Conservation (phyloP, 1,140 invertebrate species). For the Pygmarrhopalites habei region DNA sequence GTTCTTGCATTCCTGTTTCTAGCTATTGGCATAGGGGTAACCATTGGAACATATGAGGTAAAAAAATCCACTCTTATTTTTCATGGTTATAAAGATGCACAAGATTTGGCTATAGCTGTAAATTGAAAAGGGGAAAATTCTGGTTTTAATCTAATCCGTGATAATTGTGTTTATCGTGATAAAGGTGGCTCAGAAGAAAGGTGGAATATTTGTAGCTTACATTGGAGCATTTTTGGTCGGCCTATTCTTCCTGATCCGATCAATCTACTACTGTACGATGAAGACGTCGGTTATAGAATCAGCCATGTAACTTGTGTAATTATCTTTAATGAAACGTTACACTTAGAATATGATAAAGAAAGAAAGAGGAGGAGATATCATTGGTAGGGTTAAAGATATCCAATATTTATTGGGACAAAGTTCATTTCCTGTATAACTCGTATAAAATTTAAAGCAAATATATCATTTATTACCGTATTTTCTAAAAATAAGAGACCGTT, state of each 20-base stretch:
- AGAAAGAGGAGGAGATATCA: too few relatives aligned
- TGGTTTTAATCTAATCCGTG: too few relatives aligned
- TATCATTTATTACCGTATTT: too few relatives aligned
- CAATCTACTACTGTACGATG: conserved; percentile 81
- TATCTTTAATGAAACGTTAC: too few relatives aligned
- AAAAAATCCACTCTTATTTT: too few relatives aligned
- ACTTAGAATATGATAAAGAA: too few relatives aligned
- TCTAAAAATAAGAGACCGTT: too few relatives aligned
- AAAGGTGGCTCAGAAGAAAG: conserved; percentile 52
- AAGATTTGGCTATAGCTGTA: background rate
- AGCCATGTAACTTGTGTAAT: conserved; percentile 52
- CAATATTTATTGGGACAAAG: too few relatives aligned
- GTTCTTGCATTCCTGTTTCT: conserved; percentile 64
- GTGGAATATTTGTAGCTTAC: conserved; percentile 75
- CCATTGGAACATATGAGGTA: conserved; percentile 49
- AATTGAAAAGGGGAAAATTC: too few relatives aligned
- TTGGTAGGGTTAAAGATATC: too few relatives aligned
- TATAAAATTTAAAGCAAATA: too few relatives aligned
- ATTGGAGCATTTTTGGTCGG: conserved; percentile 69
- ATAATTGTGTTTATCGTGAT: conserved; percentile 32
- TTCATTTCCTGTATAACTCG: too few relatives aligned
- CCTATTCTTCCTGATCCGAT: conserved; percentile 63
- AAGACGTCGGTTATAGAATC: conserved; percentile 80
- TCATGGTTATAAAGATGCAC: background rate
- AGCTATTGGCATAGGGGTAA: conserved; percentile 69